A percentile compares a stretch with the other conserved stretches of the same genome.
phyloP scores from a whole-genome alignment of 2,888 invertebrate genomes.

The Diarsia dahlii region DNA sequence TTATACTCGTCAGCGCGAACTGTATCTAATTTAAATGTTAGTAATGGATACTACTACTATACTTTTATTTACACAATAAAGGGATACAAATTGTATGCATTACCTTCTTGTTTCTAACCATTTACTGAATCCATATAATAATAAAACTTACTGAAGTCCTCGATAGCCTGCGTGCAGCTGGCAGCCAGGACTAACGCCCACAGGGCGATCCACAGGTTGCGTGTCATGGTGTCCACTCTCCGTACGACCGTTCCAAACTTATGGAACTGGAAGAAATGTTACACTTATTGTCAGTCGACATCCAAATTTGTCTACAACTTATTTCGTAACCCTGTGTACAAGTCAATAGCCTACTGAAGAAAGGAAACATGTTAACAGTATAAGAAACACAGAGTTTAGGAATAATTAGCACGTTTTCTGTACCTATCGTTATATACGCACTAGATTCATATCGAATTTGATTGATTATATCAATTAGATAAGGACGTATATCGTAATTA shows the following conservation, averaged over 20 bases:
- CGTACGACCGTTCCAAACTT: slow-evolving; percentile 46
- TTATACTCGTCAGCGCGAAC: slow-evolving; percentile 1
- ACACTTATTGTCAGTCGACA: slow-evolving; percentile 18
- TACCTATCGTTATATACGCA: slow-evolving; percentile 2
- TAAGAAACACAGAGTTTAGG: slow-evolving; percentile 17
- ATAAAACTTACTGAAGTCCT: slow-evolving; percentile 75
- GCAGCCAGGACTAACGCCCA: slow-evolving; percentile 57
- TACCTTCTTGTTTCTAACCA: slow-evolving; percentile 2
- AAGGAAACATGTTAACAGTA: slow-evolving; percentile 8
- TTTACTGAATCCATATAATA: neutral
- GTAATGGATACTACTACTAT: neutral
- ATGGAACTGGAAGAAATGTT: slow-evolving; percentile 56
- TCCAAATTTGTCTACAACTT: slow-evolving; percentile 7
- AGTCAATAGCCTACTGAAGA: neutral
- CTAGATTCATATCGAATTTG: slow-evolving; percentile 51
- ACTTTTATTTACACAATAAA: neutral
- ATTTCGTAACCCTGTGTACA: neutral
- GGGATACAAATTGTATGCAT: slow-evolving; percentile 13
- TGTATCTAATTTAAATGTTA: neutral
- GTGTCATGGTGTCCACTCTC: slow-evolving; percentile 40
- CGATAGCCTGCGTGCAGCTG: slow-evolving; percentile 63
- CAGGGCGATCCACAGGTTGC: slow-evolving; percentile 33
- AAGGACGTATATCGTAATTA: slow-evolving; percentile 38
- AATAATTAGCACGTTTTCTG: slow-evolving; percentile 28
- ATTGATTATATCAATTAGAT: slow-evolving; percentile 58